phyloP scores from a whole-genome alignment of 2,888 invertebrate genomes.

The Amphipyra tragopoginis region DNA sequence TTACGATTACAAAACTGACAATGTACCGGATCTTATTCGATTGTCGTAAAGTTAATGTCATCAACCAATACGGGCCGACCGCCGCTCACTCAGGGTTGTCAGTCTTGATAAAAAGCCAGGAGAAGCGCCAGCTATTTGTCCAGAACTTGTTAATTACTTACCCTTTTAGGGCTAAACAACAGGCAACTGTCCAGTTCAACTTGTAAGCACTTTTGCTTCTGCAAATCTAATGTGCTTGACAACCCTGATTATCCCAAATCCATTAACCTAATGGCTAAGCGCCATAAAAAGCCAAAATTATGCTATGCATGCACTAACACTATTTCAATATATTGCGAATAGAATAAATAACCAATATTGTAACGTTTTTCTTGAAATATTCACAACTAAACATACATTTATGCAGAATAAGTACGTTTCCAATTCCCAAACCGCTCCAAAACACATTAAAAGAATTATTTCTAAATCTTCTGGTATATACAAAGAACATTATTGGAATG shows the following conservation, averaged over 20 bases:
- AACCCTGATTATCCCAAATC: constrained; percentile 48
- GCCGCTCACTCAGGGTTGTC: constrained; percentile 50
- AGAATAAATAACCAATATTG: constrained; percentile 56
- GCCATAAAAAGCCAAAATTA: constrained; percentile 52
- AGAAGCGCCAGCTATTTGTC: constrained; percentile 7
- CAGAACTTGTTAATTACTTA: constrained; percentile 1
- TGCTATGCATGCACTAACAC: constrained; percentile 54
- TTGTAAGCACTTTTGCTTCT: constrained; percentile 11
- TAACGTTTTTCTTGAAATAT: constrained; percentile 45
- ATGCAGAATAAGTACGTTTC: constrained; percentile 64
- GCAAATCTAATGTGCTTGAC: constrained; percentile 33
- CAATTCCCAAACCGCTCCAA: constrained; percentile 59
- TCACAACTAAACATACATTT: constrained; percentile 45
- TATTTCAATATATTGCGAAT: constrained; percentile 62
- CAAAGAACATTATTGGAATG: constrained; percentile 53
- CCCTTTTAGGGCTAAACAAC: constrained; percentile 24
- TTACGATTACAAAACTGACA: constrained; percentile 74
- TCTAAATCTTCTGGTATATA: constrained; percentile 42
- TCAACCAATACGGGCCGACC: constrained; percentile 25
- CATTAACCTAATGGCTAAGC: constrained; percentile 48
- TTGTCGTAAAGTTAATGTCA: constrained; percentile 35
- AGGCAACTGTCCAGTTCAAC: constrained; percentile 2
- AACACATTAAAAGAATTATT: constrained; percentile 39
- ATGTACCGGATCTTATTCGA: constrained; percentile 58
- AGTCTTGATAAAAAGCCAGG: constrained; percentile 28